Base-by-base conservation (phyloP, 2,888 invertebrate genomes). In the Pegoplata infirma region DNA sequence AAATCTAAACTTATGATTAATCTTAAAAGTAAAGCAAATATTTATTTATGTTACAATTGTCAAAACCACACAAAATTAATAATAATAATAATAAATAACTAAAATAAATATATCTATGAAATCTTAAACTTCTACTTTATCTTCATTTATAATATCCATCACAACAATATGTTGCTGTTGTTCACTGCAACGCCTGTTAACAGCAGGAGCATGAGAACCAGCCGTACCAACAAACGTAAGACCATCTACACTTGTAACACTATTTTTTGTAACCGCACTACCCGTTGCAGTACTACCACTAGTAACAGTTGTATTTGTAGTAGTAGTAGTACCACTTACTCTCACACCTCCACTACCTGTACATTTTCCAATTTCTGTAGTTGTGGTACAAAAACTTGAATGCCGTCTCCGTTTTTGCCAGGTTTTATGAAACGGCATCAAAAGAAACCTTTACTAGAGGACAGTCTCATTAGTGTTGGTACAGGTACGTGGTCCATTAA, bases 381-480 rank as follows among this genome's bases (percentile, higher is more conserved):
- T 58, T 51, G 80, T 69, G 61, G 59, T 69, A 79, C 85, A 84
- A 75, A 81, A 72, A 14, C 79, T 84, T 36, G 84, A 79, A 79
- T 79, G 79, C 75, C 79, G 79, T 53, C 79, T 67, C 75, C 51
- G 58, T 66, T 71, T 51, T 32, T 82, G 78, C 85, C 85, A 73
- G 72, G 83, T 84, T 75, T 83, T 83, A 21, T 82, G 86, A 81
- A 86, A 82, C 83, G 85, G 85, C 85, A 86, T 85, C 84, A 85
- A 81, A 80, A 85, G 82, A 76, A 84, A 83, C 84, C 86, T 84
- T 86, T 87, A 88, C 88, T 89, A 89, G 83, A 89, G 88, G 71
- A 95, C 94, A 63, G 95, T 96, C 91, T 96, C 96, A 86, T 95
- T 95, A 17, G 95, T 95, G 88, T 95, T 95, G 36, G 95, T 95